These are phyloP conservation scores for Siniperca obscura DNA, from an alignment of 2,797 vertebrate genomes.

Conservation along the genomic window DNA sequence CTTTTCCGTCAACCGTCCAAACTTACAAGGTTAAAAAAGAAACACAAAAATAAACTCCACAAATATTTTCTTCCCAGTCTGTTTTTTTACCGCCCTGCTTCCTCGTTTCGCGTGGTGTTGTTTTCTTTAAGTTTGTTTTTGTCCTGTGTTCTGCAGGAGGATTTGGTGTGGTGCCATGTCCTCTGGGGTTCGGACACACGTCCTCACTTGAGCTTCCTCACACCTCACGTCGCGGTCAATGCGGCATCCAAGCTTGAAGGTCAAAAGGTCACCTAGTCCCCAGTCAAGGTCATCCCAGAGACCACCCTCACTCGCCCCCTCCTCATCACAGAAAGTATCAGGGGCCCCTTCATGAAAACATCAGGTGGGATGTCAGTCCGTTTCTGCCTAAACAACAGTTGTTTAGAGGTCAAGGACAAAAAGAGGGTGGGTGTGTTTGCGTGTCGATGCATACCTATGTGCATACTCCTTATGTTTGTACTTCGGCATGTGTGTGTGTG, in stretches of 20 bases:
- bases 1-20: constrained; percentile 47
- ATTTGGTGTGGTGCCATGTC: constrained; percentile 51
- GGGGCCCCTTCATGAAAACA: constrained; percentile 62
- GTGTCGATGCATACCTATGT: constrained; percentile 67
- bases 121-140: constrained; percentile 46
- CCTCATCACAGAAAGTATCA: constrained; percentile 53
- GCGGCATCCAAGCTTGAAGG: constrained; percentile 49
- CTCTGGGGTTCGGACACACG: constrained; percentile 36
- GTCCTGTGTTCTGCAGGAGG: constrained; percentile 66
- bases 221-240: constrained; percentile 19
- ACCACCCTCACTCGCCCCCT: constrained; percentile 34
- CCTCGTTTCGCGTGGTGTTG: constrained; percentile 52
- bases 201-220: constrained; percentile 59
- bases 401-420: constrained; percentile 70
- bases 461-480: constrained; percentile 62
- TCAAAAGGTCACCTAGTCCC: constrained; percentile 61
- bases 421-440: constrained; percentile 56
- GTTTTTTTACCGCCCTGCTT: constrained; percentile 36
- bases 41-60: constrained; percentile 83
- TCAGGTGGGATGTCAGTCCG: constrained; percentile 66
- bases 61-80: constrained; percentile 75
- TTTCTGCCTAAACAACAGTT: constrained; percentile 65
- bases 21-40: constrained; percentile 75
- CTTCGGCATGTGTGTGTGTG: constrained; percentile 50
- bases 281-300: constrained; percentile 61